phyloP scores from a whole-genome alignment of 2,797 vertebrate species.

The Numenius phaeopus region DNA sequence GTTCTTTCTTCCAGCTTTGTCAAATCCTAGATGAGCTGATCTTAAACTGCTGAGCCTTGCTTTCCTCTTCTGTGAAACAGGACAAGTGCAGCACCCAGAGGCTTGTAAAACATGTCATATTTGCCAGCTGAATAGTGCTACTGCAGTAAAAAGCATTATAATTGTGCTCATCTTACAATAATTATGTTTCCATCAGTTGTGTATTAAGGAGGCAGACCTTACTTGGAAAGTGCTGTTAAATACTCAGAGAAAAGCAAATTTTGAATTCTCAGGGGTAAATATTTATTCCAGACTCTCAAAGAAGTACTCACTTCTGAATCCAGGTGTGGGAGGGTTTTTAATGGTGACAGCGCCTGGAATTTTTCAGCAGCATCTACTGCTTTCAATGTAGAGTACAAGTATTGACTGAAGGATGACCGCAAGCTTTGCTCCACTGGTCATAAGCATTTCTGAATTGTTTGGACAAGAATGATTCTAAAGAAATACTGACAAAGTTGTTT shows the following conservation, averaged over 20 bases:
- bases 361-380: not conserved
- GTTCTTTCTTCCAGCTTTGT: not conserved
- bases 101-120: not conserved
- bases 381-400: not conserved
- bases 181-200: not conserved
- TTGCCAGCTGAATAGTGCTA: not conserved
- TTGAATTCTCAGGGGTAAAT: not conserved
- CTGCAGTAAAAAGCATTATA: not conserved
- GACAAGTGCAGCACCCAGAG: constrained; percentile 23
- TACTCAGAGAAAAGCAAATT: not conserved
- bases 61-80: not conserved
- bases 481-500: not conserved
- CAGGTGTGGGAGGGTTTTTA: not conserved
- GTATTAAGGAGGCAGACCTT: not conserved
- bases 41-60: not conserved
- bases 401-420: not conserved
- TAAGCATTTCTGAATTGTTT: not conserved
- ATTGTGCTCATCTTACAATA: not conserved
- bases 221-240: not conserved
- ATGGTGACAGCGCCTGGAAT: not conserved
- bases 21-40: not conserved
- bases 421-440: not conserved
- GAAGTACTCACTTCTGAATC: not conserved
- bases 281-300: constrained; percentile 6
- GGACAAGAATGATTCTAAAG: not conserved